Conservation (phyloP, 2,113 vertebrate species). For the Hypocryptadius cinnamomeus region DNA sequence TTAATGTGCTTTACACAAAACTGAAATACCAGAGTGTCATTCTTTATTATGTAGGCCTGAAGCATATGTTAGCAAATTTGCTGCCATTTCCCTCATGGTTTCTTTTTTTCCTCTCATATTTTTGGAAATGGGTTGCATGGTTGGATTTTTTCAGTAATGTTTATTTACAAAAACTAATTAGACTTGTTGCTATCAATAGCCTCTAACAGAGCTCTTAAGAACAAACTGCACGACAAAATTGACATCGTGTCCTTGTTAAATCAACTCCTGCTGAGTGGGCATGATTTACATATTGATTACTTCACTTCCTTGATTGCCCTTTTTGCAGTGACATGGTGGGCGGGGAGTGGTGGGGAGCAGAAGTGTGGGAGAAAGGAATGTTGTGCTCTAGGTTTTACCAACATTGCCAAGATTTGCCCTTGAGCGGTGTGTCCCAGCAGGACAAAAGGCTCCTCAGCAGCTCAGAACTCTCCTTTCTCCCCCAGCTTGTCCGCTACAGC, state of each 20-base stretch:
- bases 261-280: slow-evolving; percentile 24
- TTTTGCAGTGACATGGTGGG: neutral
- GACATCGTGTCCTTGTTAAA: slow-evolving; percentile 27
- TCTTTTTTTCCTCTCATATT: neutral
- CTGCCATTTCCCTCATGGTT: neutral
- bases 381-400: neutral
- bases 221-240: slow-evolving; percentile 15
- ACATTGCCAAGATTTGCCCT: neutral
- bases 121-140: neutral
- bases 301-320: slow-evolving; percentile 34
- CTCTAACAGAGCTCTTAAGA: slow-evolving; percentile 24
- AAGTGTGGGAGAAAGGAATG: neutral
- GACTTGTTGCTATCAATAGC: slow-evolving; percentile 45
- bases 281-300: slow-evolving; percentile 49
- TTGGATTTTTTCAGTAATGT: neutral
- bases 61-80: neutral
- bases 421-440: rapidly evolving
- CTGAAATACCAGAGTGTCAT: neutral
- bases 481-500: slow-evolving; percentile 88
- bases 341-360: neutral
- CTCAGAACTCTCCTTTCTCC: neutral
- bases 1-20: neutral
- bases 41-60: neutral
- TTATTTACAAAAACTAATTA: slow-evolving; percentile 47
- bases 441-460: neutral